Conservation (phyloP, 30 jellyfish, hydroid and myxozoan species). For the Chrysaora quinquecirrha region DNA sequence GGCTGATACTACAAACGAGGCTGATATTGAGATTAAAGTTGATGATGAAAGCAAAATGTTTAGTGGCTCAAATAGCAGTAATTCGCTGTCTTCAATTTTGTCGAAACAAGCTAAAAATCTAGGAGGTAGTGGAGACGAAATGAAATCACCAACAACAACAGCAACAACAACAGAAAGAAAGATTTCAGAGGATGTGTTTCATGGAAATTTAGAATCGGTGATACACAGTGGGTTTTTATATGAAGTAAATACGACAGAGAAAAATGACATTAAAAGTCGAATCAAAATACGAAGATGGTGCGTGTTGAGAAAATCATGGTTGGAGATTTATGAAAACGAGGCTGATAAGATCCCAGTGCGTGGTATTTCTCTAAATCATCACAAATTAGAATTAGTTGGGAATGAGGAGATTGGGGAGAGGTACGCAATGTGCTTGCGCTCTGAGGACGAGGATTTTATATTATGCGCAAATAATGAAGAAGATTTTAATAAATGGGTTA, state of each 20-base stretch:
- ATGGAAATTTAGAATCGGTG: slow-evolving; percentile 36
- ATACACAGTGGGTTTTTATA: slow-evolving; percentile 63
- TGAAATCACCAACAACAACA: slow-evolving; percentile 17
- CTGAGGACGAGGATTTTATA: slow-evolving; percentile 31
- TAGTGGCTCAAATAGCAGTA: slow-evolving; percentile 52
- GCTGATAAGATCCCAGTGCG: slow-evolving; percentile 68
- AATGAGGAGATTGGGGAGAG: slow-evolving; percentile 63
- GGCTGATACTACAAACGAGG: too few species aligned
- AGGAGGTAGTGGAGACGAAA: slow-evolving; percentile 61
- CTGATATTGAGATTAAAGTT: slow-evolving; percentile 4
- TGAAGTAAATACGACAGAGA: slow-evolving; percentile 61
- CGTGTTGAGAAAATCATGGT: slow-evolving; percentile 62
- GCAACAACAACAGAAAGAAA: slow-evolving; percentile 23
- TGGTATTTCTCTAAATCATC: slow-evolving; percentile 42
- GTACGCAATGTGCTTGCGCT: slow-evolving; percentile 56
- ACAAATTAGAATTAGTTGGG: slow-evolving; percentile 15
- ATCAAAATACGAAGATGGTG: slow-evolving; percentile 85
- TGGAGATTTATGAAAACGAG: slow-evolving; percentile 64
- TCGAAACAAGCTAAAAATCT: slow-evolving; percentile 44
- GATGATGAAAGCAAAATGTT: slow-evolving; percentile 12
- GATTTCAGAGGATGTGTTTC: slow-evolving; percentile 59
- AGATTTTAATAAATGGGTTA: slow-evolving; percentile 61
- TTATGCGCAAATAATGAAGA: slow-evolving; percentile 70
- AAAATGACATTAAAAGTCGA: slow-evolving; percentile 46
- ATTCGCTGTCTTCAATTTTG: slow-evolving; percentile 54